Conservation (phyloP, 2,797 vertebrate species). For the Vultur gryphus region DNA sequence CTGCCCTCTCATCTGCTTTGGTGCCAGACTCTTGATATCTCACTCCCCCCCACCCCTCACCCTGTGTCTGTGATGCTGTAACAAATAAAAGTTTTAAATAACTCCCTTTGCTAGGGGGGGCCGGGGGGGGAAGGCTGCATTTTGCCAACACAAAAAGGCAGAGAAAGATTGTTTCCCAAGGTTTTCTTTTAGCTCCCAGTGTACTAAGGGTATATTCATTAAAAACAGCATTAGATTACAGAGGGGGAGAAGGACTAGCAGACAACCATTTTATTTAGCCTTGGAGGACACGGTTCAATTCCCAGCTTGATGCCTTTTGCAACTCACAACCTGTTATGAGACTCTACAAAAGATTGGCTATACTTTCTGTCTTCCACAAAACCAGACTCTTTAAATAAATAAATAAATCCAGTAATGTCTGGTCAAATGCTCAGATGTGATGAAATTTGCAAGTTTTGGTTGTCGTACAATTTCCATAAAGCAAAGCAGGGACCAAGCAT, state of each 20-base stretch:
- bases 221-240: neutral
- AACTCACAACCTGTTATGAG: neutral
- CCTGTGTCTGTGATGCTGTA: neutral
- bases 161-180: neutral
- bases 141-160: neutral
- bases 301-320: neutral
- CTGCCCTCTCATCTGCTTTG: conserved; percentile 28
- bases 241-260: neutral
- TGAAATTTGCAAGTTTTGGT: neutral
- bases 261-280: neutral
- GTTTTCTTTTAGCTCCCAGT: neutral
- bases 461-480: neutral
- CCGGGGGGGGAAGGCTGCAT: neutral
- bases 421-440: neutral
- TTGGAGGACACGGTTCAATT: neutral
- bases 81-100: conserved; percentile 28
- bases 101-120: neutral
- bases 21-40: conserved; percentile 11
- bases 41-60: neutral
- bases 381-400: neutral
- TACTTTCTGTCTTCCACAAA: neutral
- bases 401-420: neutral
- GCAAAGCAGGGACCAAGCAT: neutral
- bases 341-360: neutral
- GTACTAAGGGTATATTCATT: neutral